Conservation (phyloP, 2,113 vertebrate genomes). For the Oplegnathus fasciatus region DNA sequence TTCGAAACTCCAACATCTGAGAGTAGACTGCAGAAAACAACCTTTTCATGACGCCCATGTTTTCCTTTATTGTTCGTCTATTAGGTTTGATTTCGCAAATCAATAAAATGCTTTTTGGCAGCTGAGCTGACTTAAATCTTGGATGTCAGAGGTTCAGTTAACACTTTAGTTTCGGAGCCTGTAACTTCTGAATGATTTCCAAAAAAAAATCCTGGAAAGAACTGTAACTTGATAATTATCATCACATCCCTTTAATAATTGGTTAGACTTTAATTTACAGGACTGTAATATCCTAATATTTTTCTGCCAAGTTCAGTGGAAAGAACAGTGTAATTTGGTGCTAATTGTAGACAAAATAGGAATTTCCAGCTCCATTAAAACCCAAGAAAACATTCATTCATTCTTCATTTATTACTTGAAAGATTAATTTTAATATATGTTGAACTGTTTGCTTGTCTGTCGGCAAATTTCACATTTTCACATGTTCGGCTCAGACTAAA, state of each 20-base stretch:
- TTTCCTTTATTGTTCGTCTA: neutral
- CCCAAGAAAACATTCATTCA: neutral
- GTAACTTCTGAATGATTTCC: neutral
- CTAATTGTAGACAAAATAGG: neutral
- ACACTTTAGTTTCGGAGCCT: neutral
- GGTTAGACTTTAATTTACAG: neutral
- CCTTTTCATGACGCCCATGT: neutral
- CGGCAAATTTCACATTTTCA: too few relatives aligned
- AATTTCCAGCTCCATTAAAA: neutral
- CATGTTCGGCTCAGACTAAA: too few relatives aligned
- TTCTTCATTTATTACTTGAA: neutral
- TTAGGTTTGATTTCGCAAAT: neutral
- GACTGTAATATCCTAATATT: neutral
- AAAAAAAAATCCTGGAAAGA: neutral
- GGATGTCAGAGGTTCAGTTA: neutral
- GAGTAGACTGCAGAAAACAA: neutral
- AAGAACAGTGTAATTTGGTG: neutral
- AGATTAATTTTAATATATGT: neutral
- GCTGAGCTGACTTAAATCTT: neutral
- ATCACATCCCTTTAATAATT: neutral
- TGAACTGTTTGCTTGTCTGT: neutral
- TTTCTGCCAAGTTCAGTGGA: neutral
- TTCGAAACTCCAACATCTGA: neutral
- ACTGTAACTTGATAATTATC: too few relatives aligned
- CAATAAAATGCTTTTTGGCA: neutral